A percentile compares a stretch with the other conserved stretches of the same genome.
Evolutionary conservation across 2,113 vertebrate species (phyloP).

Genomic region (Tylochromis polylepis): DNA sequence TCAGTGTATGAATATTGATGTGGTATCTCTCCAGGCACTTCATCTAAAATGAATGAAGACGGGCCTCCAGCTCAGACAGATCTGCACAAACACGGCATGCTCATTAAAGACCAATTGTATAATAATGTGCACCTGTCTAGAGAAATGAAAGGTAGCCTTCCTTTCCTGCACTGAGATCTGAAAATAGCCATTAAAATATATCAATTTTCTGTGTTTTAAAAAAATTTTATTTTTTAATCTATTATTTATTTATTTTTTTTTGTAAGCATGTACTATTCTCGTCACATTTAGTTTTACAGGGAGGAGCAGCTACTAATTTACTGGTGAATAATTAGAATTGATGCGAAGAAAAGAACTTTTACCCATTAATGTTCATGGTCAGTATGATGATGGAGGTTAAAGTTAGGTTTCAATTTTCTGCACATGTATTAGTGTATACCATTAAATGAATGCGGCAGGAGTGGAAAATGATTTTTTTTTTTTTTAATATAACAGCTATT

Average conservation of each 20-base stretch:
- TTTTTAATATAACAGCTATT: neutral
- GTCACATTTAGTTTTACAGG: neutral
- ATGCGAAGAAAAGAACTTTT: neutral
- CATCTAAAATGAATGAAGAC: slow-evolving; percentile 72
- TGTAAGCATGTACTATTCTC: neutral
- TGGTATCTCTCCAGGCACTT: slow-evolving; percentile 65
- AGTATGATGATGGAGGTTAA: neutral
- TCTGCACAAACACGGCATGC: slow-evolving; percentile 63
- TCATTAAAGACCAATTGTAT: slow-evolving; percentile 72
- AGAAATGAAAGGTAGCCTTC: slow-evolving; percentile 39
- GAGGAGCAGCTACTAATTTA: neutral
- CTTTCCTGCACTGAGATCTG: neutral
- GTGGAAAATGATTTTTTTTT: neutral
- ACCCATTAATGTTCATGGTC: neutral
- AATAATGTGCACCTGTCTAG: slow-evolving; percentile 67
- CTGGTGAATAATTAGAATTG: neutral
- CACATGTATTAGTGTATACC: neutral
- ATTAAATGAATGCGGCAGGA: neutral
- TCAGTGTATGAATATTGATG: slow-evolving; percentile 71
- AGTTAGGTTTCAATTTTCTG: neutral
- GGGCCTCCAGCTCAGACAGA: slow-evolving; percentile 53
- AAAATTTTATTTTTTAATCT: neutral
- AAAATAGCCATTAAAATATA: slow-evolving; percentile 5
- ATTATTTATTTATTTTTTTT: neutral
- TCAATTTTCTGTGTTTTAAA: neutral